phyloP scores from a whole-genome alignment of 2,113 vertebrate genomes.

The Amphiprion percula region DNA sequence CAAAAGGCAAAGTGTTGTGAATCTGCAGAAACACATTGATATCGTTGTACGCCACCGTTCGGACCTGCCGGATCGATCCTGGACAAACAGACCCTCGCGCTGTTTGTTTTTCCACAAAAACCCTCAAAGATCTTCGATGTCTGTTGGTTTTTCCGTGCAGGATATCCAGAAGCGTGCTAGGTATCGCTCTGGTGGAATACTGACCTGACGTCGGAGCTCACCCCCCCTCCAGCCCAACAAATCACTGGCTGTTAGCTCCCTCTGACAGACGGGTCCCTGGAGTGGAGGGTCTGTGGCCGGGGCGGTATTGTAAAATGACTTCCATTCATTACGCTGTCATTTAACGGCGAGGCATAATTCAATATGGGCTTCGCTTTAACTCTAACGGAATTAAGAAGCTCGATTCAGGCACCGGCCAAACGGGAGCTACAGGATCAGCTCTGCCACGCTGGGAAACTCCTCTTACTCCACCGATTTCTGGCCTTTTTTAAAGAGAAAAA shows the following conservation, averaged over 20 bases:
- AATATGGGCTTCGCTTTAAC: conserved; percentile 49
- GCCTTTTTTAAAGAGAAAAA: no score
- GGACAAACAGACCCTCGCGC: conserved; percentile 5
- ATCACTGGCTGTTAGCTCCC: conserved; percentile 53
- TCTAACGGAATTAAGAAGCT: conserved; percentile 54
- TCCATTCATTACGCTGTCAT: conserved; percentile 69
- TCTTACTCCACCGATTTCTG: background rate
- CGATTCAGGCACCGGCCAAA: conserved; percentile 35
- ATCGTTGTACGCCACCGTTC: background rate
- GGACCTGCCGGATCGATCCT: conserved; percentile 1
- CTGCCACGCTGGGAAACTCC: background rate
- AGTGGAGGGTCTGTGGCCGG: conserved; percentile 52
- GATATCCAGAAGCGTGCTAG: conserved; percentile 38
- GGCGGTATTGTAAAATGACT: conserved; percentile 69
- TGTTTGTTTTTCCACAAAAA: conserved; percentile 62
- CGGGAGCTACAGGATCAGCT: background rate
- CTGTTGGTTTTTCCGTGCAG: conserved; percentile 54
- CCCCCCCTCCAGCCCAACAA: conserved; percentile 41
- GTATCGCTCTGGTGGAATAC: conserved; percentile 23
- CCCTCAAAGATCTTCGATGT: conserved; percentile 13
- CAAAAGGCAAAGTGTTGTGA: background rate
- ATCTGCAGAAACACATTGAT: background rate
- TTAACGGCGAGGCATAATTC: conserved; percentile 64
- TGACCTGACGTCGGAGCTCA: conserved; percentile 45
- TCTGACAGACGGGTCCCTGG: conserved; percentile 59